A percentile compares a stretch with the other conserved stretches of the same genome.
These are phyloP conservation scores for Pluvialis apricaria DNA, from an alignment of 2,113 vertebrate species.

Conservation along the genomic window DNA sequence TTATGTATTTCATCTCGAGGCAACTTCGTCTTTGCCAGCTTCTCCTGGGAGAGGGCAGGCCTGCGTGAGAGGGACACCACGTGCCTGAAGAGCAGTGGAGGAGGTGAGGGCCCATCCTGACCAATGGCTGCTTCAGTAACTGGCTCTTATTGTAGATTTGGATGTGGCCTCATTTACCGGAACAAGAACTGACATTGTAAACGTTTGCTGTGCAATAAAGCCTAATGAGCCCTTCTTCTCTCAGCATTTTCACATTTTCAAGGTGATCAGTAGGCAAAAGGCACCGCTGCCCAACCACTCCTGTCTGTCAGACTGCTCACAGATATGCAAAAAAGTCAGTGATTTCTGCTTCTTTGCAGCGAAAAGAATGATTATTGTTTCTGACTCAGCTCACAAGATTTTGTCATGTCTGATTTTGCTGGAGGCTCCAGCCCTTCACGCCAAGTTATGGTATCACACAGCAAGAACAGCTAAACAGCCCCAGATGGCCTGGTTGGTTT, in stretches of 20 bases:
- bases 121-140: neutral
- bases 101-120: neutral
- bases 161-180: neutral
- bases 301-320: neutral
- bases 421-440: neutral
- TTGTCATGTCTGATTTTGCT: constrained; percentile 34
- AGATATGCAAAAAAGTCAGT: neutral
- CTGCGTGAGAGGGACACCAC: accelerated
- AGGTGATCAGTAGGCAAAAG: neutral
- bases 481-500: constrained; percentile 17
- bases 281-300: neutral
- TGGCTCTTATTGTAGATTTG: neutral
- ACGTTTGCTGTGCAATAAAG: neutral
- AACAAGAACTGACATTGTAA: neutral
- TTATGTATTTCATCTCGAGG: neutral
- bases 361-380: neutral
- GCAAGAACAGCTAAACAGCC: constrained; percentile 35
- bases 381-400: constrained; percentile 37
- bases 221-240: neutral
- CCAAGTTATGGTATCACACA: constrained; percentile 33
- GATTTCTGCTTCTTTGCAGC: neutral
- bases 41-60: neutral
- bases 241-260: neutral
- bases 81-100: neutral
- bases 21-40: neutral